These are phyloP conservation scores for Epinephelus lanceolatus DNA, from an alignment of 2,113 vertebrate species.

Conservation along the genomic window DNA sequence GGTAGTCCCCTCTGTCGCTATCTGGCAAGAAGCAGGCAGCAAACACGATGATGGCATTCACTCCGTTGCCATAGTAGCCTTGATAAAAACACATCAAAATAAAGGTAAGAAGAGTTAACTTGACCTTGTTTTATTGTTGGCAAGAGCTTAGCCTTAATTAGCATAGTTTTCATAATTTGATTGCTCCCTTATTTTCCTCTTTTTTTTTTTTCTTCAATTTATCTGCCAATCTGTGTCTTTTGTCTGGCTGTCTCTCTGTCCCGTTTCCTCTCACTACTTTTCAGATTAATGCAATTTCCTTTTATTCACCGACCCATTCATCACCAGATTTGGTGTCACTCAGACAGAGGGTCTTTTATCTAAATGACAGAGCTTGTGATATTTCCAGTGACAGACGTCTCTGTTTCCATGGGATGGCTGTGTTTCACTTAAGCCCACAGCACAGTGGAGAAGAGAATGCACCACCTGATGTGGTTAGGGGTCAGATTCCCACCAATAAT, in stretches of 20 bases:
- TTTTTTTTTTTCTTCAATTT: conserved; percentile 28
- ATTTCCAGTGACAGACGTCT: conserved; percentile 57
- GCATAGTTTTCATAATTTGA: conserved; percentile 34
- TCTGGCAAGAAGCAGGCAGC: conserved; percentile 98
- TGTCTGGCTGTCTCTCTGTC: conserved; percentile 38
- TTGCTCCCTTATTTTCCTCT: conserved; percentile 36
- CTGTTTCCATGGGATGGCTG: conserved; percentile 33
- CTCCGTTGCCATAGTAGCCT: conserved; percentile 95
- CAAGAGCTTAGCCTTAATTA: conserved; percentile 30
- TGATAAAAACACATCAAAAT: conserved; percentile 66
- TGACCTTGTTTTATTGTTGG: conserved; percentile 14
- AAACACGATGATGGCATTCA: conserved; percentile 99
- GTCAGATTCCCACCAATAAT: conserved; percentile 20
- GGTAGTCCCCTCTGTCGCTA: conserved; percentile 95
- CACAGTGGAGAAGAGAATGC: conserved; percentile 9
- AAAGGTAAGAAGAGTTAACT: conserved; percentile 22
- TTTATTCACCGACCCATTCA: conserved; percentile 59
- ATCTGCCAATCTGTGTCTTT: conserved; percentile 46
- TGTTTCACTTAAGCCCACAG: conserved; percentile 37
- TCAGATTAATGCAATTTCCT: conserved; percentile 60
- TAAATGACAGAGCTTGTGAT: conserved; percentile 51
- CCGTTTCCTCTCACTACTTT: conserved; percentile 40
- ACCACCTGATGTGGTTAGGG: not conserved
- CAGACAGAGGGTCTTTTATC: conserved; percentile 59
- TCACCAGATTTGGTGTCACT: conserved; percentile 58